These are phyloP conservation scores for Chiridota heheva DNA, from an alignment of 35 echinoderm and acorn worm species.

Conservation along the genomic window DNA sequence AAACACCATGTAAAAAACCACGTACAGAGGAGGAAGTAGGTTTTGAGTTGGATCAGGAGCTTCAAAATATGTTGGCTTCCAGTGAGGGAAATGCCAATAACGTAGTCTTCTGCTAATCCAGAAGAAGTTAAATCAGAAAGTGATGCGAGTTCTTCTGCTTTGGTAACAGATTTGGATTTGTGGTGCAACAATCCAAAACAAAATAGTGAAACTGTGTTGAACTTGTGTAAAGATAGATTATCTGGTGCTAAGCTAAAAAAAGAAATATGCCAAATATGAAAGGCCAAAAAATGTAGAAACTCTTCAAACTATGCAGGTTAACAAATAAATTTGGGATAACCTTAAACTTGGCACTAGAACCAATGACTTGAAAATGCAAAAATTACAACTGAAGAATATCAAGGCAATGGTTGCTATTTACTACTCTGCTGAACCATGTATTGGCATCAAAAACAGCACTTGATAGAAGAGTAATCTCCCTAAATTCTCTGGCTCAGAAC, in stretches of 20 bases:
- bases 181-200: too few species aligned
- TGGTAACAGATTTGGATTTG: too few species aligned
- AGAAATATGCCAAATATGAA: slow-evolving; percentile 10
- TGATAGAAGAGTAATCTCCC: not conserved
- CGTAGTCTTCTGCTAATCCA: not conserved
- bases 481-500: not conserved
- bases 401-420: slow-evolving; percentile 12
- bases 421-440: not conserved
- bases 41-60: too few species aligned
- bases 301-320: slow-evolving; percentile 1
- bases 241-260: slow-evolving; percentile 5
- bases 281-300: slow-evolving; percentile 3
- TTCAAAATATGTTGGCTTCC: too few species aligned
- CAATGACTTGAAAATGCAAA: not conserved
- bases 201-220: too few species aligned
- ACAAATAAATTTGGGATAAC: not conserved
- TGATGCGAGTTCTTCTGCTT: too few species aligned
- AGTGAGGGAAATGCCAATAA: too few species aligned
- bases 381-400: not conserved
- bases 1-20: too few species aligned
- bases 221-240: too few species aligned
- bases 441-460: not conserved
- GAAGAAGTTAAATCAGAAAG: too few species aligned
- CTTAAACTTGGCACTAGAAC: not conserved
- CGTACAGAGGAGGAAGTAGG: too few species aligned